A percentile compares a stretch with the other conserved stretches of the same genome.
Evolutionary conservation across 1,140 invertebrate genomes (phyloP).

Genomic region (Drosophila obscura): DNA sequence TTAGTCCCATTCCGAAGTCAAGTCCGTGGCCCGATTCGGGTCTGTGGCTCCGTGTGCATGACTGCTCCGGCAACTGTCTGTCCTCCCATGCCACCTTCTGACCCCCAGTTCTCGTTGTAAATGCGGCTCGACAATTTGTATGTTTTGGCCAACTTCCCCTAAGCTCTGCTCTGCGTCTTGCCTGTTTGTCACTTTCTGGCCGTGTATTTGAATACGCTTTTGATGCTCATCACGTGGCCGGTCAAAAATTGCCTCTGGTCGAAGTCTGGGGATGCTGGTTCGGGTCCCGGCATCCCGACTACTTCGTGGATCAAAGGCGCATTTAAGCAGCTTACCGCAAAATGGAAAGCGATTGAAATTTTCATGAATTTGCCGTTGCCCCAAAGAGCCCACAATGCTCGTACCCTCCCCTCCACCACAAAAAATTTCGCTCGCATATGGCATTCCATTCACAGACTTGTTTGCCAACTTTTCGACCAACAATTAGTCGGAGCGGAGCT

Average conservation of each 20-base stretch:
- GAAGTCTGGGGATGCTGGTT: conserved; percentile 6
- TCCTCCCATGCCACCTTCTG: too few species aligned
- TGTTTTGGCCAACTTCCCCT: conserved; percentile 7
- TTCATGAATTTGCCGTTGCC: conserved; percentile 37
- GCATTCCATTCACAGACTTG: conserved; percentile 4
- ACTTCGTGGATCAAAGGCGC: conserved; percentile 51
- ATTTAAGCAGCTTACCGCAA: conserved; percentile 71
- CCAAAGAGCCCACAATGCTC: conserved; percentile 18
- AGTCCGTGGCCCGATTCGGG: conserved; percentile 6
- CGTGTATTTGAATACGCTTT: conserved; percentile 67
- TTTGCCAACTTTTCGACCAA: conserved; percentile 17
- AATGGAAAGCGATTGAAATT: conserved; percentile 73
- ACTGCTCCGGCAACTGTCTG: conserved; percentile 18
- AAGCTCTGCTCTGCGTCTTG: conserved; percentile 17
- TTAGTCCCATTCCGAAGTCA: not conserved
- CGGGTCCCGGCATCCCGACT: conserved; percentile 4
- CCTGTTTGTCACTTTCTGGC: conserved; percentile 63
- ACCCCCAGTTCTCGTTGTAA: not conserved
- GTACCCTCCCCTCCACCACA: conserved; percentile 1
- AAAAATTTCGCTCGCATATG: not conserved
- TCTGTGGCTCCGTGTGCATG: conserved; percentile 18
- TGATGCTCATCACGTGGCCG: conserved; percentile 63
- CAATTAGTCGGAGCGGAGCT: conserved; percentile 41
- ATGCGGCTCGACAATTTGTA: conserved; percentile 23
- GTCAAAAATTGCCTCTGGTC: conserved; percentile 42